Base-by-base conservation (phyloP, 2,113 vertebrate species). In the Trichomycterus rosablanca region DNA sequence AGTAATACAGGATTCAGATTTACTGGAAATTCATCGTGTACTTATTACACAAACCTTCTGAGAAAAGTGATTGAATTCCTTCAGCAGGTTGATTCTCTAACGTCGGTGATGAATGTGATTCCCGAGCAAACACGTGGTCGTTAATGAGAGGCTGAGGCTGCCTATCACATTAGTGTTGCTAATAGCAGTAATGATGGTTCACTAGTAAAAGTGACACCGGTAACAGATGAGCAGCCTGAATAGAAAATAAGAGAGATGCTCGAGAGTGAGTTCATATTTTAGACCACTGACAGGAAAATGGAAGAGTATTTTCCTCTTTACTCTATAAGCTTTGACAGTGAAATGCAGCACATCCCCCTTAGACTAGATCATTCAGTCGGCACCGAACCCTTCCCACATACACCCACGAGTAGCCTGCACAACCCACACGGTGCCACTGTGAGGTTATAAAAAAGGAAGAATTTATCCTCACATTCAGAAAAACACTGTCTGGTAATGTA, bases 321-420 rank as follows among this genome's bases (percentile, higher is more conserved):
- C 76, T 81, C 71, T 73, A 71, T 56, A 69, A 74, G 71, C 76
- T 80, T 83, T 79, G 78, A 69, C 32, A 48, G 63, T 28, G 8
- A 57, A 63, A 72, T 40, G 65, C 68, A 74, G 62, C 78, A 78
- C 78, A 75, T 73, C 79, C 77, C 80, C n/a, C 35, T 49, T 48
- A 30, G 79, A 68, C 68, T 76, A 78, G 78, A 84, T 86, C 79
- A 82, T 76, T 81, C 70, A 70, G 80, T 66, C 59, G 42, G 67
- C 74, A 71, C 67, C 71, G 72, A 70, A 80, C 20, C 26, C 18
- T 24, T 37, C 77, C 77, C 76, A 76, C 72, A 42, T 74, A 78
- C 80, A 71, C 80, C 77, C 75, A 81, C 77, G 56, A 69, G 68
- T 71, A 74, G 65, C 48, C 67, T 52, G 53, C 70, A 71, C 45